Percentiles rank a stretch among this genome's conserved stretches.
These are phyloP conservation scores for Cygnus buccinator DNA, from an alignment of 2,113 vertebrate species.

Conservation along the genomic window DNA sequence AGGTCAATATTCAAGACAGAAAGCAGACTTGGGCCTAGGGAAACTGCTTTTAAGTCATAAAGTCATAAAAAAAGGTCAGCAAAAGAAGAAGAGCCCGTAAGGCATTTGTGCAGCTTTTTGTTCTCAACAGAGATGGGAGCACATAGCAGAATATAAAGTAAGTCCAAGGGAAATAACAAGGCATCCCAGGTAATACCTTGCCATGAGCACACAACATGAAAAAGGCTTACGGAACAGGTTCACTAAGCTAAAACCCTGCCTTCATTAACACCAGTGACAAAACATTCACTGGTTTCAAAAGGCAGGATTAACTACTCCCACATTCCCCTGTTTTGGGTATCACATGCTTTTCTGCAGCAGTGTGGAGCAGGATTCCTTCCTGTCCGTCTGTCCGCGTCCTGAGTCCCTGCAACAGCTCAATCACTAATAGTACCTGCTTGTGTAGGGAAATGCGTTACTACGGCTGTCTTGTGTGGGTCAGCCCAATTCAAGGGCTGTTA, in stretches of 20 bases:
- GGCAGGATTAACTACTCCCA: neutral
- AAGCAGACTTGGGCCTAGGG: slow-evolving; percentile 31
- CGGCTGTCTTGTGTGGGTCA: rapidly evolving
- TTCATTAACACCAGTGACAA: neutral
- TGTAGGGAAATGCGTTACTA: neutral
- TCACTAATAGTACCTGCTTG: rapidly evolving
- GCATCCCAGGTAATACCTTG: slow-evolving; percentile 19
- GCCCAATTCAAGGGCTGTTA: neutral
- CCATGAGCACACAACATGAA: neutral
- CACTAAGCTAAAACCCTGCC: neutral
- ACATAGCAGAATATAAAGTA: slow-evolving; percentile 44
- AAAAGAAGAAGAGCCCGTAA: slow-evolving; percentile 28
- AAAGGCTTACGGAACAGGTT: neutral
- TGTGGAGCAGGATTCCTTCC: neutral
- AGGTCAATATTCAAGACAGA: slow-evolving; percentile 60
- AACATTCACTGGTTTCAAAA: neutral
- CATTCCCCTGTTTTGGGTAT: neutral
- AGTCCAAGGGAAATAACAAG: slow-evolving; percentile 36
- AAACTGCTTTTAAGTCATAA: slow-evolving; percentile 61
- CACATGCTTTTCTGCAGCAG: neutral
- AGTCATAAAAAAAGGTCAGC: slow-evolving; percentile 49
- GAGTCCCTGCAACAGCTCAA: rapidly evolving
- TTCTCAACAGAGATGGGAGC: slow-evolving; percentile 25
- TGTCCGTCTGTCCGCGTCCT: rapidly evolving
- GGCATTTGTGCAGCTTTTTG: slow-evolving; percentile 2